A percentile compares a stretch with the other conserved stretches of the same genome.
phyloP scores from a whole-genome alignment of 2,797 vertebrate genomes.

The Gambusia yucatana region DNA sequence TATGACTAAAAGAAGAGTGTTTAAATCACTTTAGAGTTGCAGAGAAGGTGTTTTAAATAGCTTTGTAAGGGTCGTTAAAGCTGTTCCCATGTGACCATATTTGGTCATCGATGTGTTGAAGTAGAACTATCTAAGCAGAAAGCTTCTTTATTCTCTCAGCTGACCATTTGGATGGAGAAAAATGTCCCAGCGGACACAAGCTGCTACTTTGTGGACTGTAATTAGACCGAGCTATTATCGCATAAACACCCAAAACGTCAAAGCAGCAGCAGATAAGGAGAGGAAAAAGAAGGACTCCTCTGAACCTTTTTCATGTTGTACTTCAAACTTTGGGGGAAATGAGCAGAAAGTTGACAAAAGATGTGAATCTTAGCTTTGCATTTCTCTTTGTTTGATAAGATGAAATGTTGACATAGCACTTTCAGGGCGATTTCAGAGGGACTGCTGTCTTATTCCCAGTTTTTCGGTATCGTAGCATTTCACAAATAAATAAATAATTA shows the following conservation, averaged over 20 bases:
- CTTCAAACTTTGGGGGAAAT: background rate
- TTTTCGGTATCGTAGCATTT: background rate
- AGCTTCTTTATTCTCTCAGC: constrained; percentile 7
- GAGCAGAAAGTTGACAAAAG: background rate
- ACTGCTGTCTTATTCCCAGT: too few species aligned
- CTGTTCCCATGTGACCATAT: constrained; percentile 72
- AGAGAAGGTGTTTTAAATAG: background rate
- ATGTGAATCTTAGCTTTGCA: background rate
- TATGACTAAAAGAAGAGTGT: background rate
- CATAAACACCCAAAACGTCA: constrained; percentile 28
- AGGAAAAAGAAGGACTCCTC: constrained; percentile 10
- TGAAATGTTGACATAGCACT: background rate
- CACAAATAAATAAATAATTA: background rate
- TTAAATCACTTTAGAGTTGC: background rate
- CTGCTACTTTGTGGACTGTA: constrained; percentile 22
- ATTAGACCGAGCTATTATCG: constrained; percentile 43
- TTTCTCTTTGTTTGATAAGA: background rate
- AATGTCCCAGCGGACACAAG: constrained; percentile 43
- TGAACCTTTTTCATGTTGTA: constrained; percentile 10
- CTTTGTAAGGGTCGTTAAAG: constrained; percentile 46
- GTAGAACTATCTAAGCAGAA: constrained; percentile 29
- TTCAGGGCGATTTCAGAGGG: background rate
- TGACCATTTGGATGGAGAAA: constrained; percentile 53
- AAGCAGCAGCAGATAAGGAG: constrained; percentile 35
- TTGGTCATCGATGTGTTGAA: constrained; percentile 72